phyloP scores from a whole-genome alignment of 2,113 vertebrate genomes.

The Lethenteron reissneri region DNA sequence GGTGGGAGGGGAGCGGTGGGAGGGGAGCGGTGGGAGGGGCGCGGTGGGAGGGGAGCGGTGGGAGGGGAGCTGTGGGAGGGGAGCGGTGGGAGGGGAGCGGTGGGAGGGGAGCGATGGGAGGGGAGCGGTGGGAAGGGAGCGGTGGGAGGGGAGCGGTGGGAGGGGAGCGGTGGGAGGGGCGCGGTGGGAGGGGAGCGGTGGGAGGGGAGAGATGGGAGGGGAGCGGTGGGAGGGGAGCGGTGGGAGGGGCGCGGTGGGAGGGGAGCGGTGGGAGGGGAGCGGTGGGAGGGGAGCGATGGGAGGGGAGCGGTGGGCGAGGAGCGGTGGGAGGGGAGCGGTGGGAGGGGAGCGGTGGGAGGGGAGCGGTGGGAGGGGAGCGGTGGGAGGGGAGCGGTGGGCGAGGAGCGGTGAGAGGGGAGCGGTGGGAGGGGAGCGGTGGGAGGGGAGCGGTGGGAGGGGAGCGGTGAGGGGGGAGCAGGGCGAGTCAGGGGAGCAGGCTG shows the following conservation, averaged over 20 bases:
- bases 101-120: neutral
- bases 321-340: neutral
- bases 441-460: neutral
- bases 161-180: conserved; percentile 23
- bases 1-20: conserved; percentile 19
- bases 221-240: neutral
- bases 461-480: neutral
- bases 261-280: neutral
- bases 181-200: neutral
- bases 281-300: neutral
- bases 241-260: neutral
- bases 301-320: neutral
- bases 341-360: neutral
- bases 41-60: neutral
- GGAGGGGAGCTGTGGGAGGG: neutral
- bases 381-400: conserved; percentile 15
- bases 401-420: neutral
- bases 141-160: conserved; percentile 68
- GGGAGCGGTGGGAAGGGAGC: conserved; percentile 22
- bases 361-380: neutral
- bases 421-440: neutral
- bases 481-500: neutral
- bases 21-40: neutral
- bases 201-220: neutral
- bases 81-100: conserved; percentile 4